Percentiles rank a stretch among this genome's conserved stretches.
These are phyloP conservation scores for Perca schrenkii DNA, from an alignment of 2,113 vertebrate species.

Conservation along the genomic window DNA sequence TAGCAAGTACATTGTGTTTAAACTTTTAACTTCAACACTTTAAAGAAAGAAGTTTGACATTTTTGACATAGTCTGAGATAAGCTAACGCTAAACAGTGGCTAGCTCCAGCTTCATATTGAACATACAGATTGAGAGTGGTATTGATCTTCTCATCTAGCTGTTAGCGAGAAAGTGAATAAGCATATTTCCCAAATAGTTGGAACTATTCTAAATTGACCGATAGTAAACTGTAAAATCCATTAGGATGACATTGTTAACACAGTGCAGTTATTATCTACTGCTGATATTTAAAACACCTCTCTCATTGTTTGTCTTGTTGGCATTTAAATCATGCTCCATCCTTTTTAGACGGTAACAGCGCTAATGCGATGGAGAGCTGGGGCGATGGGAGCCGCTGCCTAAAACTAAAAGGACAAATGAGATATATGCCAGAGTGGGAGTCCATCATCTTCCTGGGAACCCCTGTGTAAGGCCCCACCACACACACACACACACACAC, in stretches of 20 bases:
- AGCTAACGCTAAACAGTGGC: background rate
- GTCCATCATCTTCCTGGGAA: slow-evolving; percentile 86
- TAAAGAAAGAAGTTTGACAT: background rate
- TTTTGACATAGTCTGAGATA: too few species aligned
- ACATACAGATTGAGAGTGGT: background rate
- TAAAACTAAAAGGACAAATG: slow-evolving; percentile 85
- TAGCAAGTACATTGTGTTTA: too few species aligned
- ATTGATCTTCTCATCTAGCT: slow-evolving; percentile 9
- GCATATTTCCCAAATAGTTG: slow-evolving; percentile 5
- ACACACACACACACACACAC: slow-evolving; percentile 18
- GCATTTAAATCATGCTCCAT: slow-evolving; percentile 8
- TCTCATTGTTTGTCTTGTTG: slow-evolving; percentile 16
- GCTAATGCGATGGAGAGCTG: slow-evolving; percentile 83
- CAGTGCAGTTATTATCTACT: background rate
- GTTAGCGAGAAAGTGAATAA: background rate
- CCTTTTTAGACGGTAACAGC: slow-evolving; percentile 79
- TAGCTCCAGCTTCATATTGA: slow-evolving; percentile 4
- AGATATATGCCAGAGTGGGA: slow-evolving; percentile 87
- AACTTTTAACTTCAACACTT: too few species aligned
- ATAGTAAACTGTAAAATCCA: slow-evolving; percentile 12
- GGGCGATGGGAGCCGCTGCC: slow-evolving; percentile 82
- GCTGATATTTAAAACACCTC: slow-evolving; percentile 21
- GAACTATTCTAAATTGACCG: background rate
- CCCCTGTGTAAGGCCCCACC: slow-evolving; percentile 73
- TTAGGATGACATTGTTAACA: slow-evolving; percentile 20